Conservation (phyloP, 2,797 vertebrate species). For the Falco columbarius region DNA sequence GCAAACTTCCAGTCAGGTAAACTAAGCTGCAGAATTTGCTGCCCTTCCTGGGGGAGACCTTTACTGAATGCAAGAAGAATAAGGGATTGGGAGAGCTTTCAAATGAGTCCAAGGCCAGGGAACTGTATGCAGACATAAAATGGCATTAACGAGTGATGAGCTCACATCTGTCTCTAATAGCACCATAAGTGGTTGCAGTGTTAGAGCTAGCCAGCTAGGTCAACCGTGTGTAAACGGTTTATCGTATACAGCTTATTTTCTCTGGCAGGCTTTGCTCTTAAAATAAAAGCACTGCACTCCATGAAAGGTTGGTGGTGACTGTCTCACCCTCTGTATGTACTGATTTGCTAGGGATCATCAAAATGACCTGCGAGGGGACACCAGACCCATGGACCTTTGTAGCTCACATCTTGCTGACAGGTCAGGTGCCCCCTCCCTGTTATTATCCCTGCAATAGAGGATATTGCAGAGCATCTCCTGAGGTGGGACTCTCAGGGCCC, state of each 20-base stretch:
- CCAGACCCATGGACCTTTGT: accelerated
- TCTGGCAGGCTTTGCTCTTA: neutral
- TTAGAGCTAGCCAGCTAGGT: neutral
- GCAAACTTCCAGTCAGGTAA: neutral
- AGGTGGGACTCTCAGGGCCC: neutral
- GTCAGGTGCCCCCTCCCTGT: neutral
- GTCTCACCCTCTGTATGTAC: neutral
- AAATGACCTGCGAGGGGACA: neutral
- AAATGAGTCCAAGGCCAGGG: neutral
- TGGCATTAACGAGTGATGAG: neutral
- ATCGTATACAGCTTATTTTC: neutral
- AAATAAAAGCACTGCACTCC: neutral
- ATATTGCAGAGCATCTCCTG: neutral
- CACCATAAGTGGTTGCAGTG: neutral
- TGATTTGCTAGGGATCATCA: neutral
- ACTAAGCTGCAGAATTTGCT: neutral
- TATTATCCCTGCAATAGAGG: neutral
- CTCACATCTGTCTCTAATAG: neutral
- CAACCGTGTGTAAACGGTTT: neutral
- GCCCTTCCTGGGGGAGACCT: neutral
- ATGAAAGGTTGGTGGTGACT: neutral
- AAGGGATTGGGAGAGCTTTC: neutral
- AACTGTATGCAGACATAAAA: neutral
- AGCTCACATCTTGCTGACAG: neutral
- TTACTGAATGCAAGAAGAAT: neutral